phyloP scores from a whole-genome alignment of 2,888 invertebrate species.

The Diloba caeruleocephala region DNA sequence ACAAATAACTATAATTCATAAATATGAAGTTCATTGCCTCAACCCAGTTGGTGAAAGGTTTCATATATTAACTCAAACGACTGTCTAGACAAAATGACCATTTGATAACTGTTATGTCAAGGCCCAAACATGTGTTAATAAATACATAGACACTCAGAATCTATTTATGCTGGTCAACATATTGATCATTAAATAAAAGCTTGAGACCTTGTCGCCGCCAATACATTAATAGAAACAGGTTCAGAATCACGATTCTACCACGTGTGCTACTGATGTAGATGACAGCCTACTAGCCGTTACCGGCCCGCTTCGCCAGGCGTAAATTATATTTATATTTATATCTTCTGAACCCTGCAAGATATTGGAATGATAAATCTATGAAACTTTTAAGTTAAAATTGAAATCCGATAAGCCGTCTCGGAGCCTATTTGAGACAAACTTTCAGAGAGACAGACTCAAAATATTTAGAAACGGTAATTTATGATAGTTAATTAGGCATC shows the following conservation, averaged over 20 bases:
- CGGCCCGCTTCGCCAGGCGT: no score
- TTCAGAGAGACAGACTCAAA: no score
- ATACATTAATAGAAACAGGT: slow-evolving; percentile 35
- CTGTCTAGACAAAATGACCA: slow-evolving; percentile 31
- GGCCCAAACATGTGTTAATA: slow-evolving; percentile 40
- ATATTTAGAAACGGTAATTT: no score
- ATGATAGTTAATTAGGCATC: no score
- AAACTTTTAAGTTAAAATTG: no score
- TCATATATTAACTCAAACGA: background rate
- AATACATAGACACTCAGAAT: slow-evolving; percentile 39
- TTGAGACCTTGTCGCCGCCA: slow-evolving; percentile 37
- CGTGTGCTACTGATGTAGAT: slow-evolving; percentile 26
- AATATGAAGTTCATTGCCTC: slow-evolving; percentile 35
- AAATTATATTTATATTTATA: slow-evolving; percentile 7
- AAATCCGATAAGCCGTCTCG: no score
- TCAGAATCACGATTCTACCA: slow-evolving; percentile 29
- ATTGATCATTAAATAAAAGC: slow-evolving; percentile 46
- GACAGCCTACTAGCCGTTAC: slow-evolving; percentile 10
- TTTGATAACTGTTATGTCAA: slow-evolving; percentile 39
- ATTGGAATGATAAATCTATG: no score
- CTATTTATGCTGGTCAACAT: slow-evolving; percentile 36
- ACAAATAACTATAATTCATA: slow-evolving; percentile 7
- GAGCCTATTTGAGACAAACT: no score
- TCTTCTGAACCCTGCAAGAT: no score
- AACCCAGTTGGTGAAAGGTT: slow-evolving; percentile 39